Evolutionary conservation across 2,888 invertebrate genomes (phyloP).

Genomic region (Orchesellides sinensis): DNA sequence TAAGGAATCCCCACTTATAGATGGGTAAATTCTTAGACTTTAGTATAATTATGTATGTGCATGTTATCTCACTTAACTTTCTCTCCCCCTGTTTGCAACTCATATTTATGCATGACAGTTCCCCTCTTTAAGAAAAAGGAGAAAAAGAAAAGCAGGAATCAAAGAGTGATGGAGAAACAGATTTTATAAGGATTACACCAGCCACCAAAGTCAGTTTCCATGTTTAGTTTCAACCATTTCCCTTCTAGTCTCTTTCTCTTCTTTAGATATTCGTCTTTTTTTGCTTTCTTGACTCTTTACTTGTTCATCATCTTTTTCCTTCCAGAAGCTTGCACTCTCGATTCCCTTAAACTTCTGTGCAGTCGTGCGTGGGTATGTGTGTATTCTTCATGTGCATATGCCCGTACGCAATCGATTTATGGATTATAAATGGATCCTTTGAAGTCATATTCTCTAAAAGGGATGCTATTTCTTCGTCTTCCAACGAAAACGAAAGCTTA

Average conservation of each 20-base stretch:
- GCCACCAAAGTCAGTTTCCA: constrained; percentile 56
- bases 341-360: constrained; percentile 36
- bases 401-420: constrained; percentile 54
- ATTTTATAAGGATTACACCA: constrained; percentile 55
- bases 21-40: no score
- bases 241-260: constrained; percentile 7
- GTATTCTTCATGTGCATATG: constrained; percentile 54
- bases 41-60: constrained; percentile 64
- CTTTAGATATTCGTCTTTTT: neutral
- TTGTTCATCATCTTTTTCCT: constrained; percentile 27
- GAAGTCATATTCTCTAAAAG: constrained; percentile 43
- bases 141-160: constrained; percentile 25
- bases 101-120: constrained; percentile 61
- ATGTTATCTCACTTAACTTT: constrained; percentile 33
- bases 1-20: constrained; percentile 72
- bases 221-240: constrained; percentile 48
- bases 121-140: constrained; percentile 17
- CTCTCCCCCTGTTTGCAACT: constrained; percentile 30
- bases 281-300: neutral
- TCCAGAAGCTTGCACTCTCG: constrained; percentile 6
- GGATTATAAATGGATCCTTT: constrained; percentile 59
- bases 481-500: neutral
- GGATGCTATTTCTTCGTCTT: constrained; percentile 21
- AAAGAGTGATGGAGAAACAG: constrained; percentile 28
- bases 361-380: constrained; percentile 45